phyloP scores from a whole-genome alignment of 1,140 invertebrate genomes.

The Heliconius hewitsoni region DNA sequence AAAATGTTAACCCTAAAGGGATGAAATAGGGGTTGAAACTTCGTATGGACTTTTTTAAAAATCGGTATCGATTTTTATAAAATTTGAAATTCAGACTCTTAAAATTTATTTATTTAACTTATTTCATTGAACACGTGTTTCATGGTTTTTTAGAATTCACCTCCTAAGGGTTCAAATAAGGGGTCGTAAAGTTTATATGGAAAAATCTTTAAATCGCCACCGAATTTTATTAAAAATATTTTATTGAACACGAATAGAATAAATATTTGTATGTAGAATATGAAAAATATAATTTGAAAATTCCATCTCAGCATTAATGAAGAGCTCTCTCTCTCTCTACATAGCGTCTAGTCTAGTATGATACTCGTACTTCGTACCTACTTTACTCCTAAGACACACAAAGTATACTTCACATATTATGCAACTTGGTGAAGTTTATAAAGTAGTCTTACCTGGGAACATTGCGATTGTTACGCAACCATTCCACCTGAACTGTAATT shows the following conservation, averaged over 20 bases:
- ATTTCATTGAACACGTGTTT: no score
- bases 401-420: constrained; percentile 10
- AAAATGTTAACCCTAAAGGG: no score
- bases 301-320: neutral
- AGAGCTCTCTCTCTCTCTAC: neutral
- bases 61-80: no score
- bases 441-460: constrained; percentile 6
- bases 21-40: no score
- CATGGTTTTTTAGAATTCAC: no score
- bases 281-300: neutral
- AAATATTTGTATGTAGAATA: neutral
- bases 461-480: constrained; percentile 4
- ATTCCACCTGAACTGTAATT: neutral
- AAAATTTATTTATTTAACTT: no score
- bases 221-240: no score
- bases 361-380: neutral
- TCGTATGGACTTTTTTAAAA: no score
- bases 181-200: no score
- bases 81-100: no score
- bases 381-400: neutral
- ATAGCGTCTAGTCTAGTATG: neutral
- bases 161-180: no score
- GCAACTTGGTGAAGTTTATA: constrained; percentile 4
- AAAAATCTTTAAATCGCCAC: no score
- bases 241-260: neutral